Evolutionary conservation across 2,888 invertebrate species (phyloP).

Genomic region (Callimorpha dominula): DNA sequence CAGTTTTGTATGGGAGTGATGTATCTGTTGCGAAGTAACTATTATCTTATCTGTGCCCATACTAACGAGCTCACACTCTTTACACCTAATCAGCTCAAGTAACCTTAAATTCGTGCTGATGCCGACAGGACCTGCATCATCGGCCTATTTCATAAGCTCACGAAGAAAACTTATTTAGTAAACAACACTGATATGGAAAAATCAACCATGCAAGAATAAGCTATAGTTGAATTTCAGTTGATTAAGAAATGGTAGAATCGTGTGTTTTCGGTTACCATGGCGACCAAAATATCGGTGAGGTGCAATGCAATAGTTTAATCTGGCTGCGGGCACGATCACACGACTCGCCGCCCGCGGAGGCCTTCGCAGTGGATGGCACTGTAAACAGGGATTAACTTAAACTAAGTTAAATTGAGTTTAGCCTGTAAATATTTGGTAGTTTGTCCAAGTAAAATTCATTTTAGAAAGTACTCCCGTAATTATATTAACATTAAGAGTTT

Average conservation of each 20-base stretch:
- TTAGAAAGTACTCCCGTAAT: neutral
- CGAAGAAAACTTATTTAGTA: constrained; percentile 53
- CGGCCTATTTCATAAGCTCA: constrained; percentile 70
- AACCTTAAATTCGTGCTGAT: constrained; percentile 63
- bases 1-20: too few relatives aligned
- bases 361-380: constrained; percentile 61
- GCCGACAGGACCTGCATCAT: constrained; percentile 64
- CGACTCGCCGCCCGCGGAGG: constrained; percentile 73
- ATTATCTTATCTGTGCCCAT: too few relatives aligned
- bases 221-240: constrained; percentile 28
- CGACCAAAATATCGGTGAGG: constrained; percentile 78
- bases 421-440: constrained; percentile 7
- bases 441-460: neutral
- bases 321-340: constrained; percentile 78
- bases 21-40: too few relatives aligned
- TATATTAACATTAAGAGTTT: neutral
- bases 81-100: constrained; percentile 55
- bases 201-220: constrained; percentile 16
- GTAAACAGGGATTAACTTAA: constrained; percentile 26
- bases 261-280: constrained; percentile 79
- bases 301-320: constrained; percentile 82
- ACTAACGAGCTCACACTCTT: constrained; percentile 47
- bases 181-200: constrained; percentile 4
- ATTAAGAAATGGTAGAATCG: constrained; percentile 52
- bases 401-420: constrained; percentile 19